A percentile compares a stretch with the other conserved stretches of the same genome.
These are phyloP conservation scores for Ispidina lecontei DNA, from an alignment of 2,797 vertebrate genomes.

Conservation along the genomic window DNA sequence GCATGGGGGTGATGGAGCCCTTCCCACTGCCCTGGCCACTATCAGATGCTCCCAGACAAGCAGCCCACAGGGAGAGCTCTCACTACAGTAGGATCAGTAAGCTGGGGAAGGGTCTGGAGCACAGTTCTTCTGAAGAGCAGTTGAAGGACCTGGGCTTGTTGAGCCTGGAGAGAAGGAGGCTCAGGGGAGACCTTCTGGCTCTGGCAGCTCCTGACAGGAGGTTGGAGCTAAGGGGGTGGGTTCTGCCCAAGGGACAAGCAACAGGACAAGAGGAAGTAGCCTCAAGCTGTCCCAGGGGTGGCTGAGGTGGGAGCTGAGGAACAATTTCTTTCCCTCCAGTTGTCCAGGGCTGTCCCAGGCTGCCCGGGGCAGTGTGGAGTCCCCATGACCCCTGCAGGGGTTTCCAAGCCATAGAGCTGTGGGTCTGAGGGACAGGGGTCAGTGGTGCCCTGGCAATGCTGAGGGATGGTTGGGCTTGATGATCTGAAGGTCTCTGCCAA, in stretches of 20 bases:
- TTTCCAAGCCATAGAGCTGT: not conserved
- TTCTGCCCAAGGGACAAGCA: no score
- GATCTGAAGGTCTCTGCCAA: not conserved
- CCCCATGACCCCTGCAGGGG: not conserved
- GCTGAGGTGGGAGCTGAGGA: no score
- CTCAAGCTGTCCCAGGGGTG: no score
- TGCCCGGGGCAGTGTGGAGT: not conserved
- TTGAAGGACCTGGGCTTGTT: not conserved
- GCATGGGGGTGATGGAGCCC: fast-evolving
- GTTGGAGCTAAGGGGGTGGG: no score
- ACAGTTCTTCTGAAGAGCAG: not conserved
- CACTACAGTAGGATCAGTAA: not conserved
- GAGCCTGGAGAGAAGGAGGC: no score
- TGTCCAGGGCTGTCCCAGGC: no score
- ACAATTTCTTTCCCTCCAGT: no score
- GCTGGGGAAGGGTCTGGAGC: not conserved
- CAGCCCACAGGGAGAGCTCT: not conserved
- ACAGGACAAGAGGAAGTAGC: no score
- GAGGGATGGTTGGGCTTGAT: not conserved
- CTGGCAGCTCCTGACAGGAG: no score
- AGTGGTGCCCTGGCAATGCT: not conserved
- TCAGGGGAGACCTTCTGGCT: no score
- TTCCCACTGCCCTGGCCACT: not conserved
- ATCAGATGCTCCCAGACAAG: not conserved
- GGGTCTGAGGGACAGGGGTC: not conserved